Conservation (phyloP, 2,113 vertebrate species). For the Psittacus erithacus region DNA sequence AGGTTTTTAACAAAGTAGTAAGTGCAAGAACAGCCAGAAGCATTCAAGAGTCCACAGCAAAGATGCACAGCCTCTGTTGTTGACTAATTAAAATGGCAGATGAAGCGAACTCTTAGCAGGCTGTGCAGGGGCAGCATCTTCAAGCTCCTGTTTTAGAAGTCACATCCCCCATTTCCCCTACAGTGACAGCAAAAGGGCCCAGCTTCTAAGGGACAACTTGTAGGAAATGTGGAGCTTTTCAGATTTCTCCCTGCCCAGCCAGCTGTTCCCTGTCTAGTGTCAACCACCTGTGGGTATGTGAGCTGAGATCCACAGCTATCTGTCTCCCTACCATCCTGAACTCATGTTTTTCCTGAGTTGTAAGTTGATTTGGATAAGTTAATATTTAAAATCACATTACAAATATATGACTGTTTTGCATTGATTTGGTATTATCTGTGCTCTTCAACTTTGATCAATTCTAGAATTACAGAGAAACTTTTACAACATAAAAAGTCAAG, state of each 20-base stretch:
- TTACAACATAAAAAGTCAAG: background rate
- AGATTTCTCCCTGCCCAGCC: background rate
- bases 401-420: background rate
- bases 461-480: background rate
- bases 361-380: background rate
- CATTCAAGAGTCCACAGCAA: background rate
- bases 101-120: background rate
- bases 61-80: background rate
- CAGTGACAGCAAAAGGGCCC: background rate
- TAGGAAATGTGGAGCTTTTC: background rate
- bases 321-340: background rate
- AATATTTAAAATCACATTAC: background rate
- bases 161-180: background rate
- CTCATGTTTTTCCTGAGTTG: background rate
- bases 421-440: background rate
- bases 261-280: background rate
- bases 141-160: background rate
- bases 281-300: background rate
- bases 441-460: background rate
- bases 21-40: background rate
- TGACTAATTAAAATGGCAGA: background rate
- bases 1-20: background rate
- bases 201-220: background rate
- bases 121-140: background rate
- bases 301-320: background rate